A percentile compares a stretch with the other conserved stretches of the same genome.
Evolutionary conservation across 2,888 invertebrate species (phyloP).

Genomic region (Brachynemurus nebulosus): DNA sequence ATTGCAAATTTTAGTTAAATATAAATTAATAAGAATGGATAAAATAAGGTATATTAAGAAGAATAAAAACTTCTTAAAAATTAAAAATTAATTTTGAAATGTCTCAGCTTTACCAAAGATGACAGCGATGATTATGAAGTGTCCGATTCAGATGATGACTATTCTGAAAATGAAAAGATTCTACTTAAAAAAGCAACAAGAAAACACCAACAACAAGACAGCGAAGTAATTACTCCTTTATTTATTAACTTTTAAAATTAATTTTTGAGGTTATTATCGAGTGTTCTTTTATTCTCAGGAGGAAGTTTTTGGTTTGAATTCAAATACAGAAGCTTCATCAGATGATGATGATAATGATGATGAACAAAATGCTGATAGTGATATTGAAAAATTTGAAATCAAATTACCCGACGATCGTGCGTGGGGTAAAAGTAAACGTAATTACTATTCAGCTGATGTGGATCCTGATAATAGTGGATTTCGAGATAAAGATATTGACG

Average conservation of each 20-base stretch:
- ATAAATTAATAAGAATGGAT: too few relatives aligned
- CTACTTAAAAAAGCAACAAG: not conserved
- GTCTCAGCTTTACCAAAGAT: too few relatives aligned
- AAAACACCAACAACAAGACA: too few relatives aligned
- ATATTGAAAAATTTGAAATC: slow-evolving; percentile 54
- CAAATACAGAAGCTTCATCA: slow-evolving; percentile 35
- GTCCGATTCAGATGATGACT: not conserved
- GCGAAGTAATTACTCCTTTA: not conserved
- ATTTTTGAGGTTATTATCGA: not conserved
- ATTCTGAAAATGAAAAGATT: not conserved
- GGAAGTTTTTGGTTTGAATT: slow-evolving; percentile 47
- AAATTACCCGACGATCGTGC: slow-evolving; percentile 67
- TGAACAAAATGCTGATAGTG: slow-evolving; percentile 45
- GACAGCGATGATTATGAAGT: not conserved
- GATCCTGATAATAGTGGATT: slow-evolving; percentile 70
- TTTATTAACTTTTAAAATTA: not conserved
- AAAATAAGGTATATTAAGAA: too few relatives aligned
- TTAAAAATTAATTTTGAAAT: too few relatives aligned
- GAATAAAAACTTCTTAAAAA: too few relatives aligned
- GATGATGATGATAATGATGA: slow-evolving; percentile 34
- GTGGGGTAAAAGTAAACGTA: slow-evolving; percentile 72
- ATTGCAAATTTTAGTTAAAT: too few relatives aligned
- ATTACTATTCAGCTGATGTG: slow-evolving; percentile 76
- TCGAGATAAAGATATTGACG: slow-evolving; percentile 50
- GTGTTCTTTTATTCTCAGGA: slow-evolving; percentile 27